A percentile compares a stretch with the other conserved stretches of the same genome.
Conservation (phyloP, 1,140 invertebrate genomes). For the Scylla paramamosain region DNA sequence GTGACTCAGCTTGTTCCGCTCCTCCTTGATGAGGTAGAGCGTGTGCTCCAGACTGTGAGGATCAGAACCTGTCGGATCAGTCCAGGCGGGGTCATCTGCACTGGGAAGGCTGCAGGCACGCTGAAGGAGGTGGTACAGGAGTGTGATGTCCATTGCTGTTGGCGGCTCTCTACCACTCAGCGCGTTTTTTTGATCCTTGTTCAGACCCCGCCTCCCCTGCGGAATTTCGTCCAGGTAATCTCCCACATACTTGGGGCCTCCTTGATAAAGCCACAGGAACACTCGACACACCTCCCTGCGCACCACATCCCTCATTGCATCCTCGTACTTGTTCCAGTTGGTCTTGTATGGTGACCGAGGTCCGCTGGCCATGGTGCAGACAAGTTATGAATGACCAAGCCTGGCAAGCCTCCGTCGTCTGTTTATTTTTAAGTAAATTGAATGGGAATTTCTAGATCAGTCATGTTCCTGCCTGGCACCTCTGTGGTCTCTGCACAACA, state of each 20-base stretch:
- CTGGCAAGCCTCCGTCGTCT: too few species aligned
- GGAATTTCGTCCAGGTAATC: background rate
- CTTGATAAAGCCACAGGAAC: conserved; percentile 35
- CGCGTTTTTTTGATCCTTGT: background rate
- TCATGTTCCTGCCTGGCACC: too few species aligned
- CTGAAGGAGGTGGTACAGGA: background rate
- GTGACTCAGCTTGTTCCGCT: conserved; percentile 27
- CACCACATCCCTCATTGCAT: background rate
- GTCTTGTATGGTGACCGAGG: background rate
- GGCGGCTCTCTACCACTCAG: background rate
- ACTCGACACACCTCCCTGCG: background rate
- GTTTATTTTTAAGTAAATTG: too few species aligned
- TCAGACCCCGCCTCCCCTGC: background rate
- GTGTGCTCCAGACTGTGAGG: background rate
- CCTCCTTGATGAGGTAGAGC: conserved; percentile 35
- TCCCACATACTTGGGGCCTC: background rate
- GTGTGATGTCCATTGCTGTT: conserved; percentile 7
- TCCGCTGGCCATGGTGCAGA: background rate
- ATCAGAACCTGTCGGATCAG: background rate
- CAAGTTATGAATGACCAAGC: too few species aligned
- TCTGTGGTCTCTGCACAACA: too few species aligned
- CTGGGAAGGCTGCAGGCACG: background rate
- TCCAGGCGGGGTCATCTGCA: background rate
- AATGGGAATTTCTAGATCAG: too few species aligned
- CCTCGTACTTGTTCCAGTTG: background rate